Evolutionary conservation across 2,888 invertebrate species (phyloP).

Genomic region (Drosophila longiperda): DNA sequence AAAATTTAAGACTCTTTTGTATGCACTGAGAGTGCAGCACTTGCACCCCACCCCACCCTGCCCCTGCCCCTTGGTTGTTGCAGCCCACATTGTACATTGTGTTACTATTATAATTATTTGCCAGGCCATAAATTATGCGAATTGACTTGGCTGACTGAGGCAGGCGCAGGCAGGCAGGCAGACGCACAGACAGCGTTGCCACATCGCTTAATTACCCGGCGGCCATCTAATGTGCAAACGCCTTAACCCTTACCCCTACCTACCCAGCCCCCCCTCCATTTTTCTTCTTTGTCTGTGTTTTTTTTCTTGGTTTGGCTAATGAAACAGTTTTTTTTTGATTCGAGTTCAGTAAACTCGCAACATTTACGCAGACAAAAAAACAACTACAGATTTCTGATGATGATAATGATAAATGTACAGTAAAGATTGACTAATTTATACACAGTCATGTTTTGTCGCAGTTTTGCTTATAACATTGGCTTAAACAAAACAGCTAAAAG

Average conservation of each 20-base stretch:
- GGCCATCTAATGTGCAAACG: constrained; percentile 47
- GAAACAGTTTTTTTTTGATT: constrained; percentile 59
- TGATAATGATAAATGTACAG: constrained; percentile 45
- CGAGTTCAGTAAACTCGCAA: constrained; percentile 51
- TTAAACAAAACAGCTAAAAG: neutral
- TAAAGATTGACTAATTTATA: constrained; percentile 48
- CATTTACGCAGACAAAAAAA: constrained; percentile 5
- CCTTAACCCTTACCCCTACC: constrained; percentile 1
- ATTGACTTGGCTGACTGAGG: constrained; percentile 38
- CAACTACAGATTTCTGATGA: constrained; percentile 35
- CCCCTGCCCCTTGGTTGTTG: neutral
- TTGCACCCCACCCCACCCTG: too few relatives aligned
- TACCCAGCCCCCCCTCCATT: neutral
- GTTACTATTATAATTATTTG: constrained; percentile 77
- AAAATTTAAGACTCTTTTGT: constrained; percentile 79
- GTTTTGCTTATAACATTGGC: neutral
- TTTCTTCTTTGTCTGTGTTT: neutral
- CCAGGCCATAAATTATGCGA: constrained; percentile 75
- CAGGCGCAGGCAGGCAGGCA: constrained; percentile 8
- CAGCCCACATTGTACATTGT: constrained; percentile 57
- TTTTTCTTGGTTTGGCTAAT: constrained; percentile 52
- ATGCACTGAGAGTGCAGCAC: constrained; percentile 14
- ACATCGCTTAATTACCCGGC: constrained; percentile 73
- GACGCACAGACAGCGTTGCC: constrained; percentile 57
- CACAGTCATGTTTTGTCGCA: constrained; percentile 7